Evolutionary conservation across 2,113 vertebrate genomes (phyloP).

Genomic region (Laticauda laticaudata): DNA sequence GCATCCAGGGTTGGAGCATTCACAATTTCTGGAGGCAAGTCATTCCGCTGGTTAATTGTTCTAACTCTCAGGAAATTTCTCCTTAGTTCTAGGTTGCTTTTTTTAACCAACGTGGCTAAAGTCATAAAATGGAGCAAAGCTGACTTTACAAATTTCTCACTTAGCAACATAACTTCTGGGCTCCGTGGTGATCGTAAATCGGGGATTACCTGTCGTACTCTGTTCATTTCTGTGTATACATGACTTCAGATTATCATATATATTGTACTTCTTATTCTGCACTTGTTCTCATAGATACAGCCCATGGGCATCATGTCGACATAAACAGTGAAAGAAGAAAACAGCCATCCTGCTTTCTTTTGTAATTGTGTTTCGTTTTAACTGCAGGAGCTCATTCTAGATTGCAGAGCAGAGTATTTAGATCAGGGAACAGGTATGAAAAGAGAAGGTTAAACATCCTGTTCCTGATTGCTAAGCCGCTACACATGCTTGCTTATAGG

Average conservation of each 20-base stretch:
- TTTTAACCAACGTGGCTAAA: no score
- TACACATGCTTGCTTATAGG: neutral
- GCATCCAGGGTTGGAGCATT: no score
- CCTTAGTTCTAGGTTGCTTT: no score
- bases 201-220: neutral
- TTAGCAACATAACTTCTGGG: no score
- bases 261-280: neutral
- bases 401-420: neutral
- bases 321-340: neutral
- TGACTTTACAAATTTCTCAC: no score
- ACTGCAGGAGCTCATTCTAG: neutral
- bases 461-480: neutral
- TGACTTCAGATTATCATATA: neutral
- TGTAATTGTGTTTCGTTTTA: neutral
- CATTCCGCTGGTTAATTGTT: no score
- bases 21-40: no score
- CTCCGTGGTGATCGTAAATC: neutral
- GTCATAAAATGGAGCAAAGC: no score
- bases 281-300: neutral
- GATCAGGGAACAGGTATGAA: neutral
- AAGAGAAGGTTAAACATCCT: neutral
- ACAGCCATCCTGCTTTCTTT: neutral
- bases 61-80: no score
- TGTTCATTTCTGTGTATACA: neutral
- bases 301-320: neutral